Percentiles rank a stretch among this genome's conserved stretches.
These are phyloP conservation scores for Gandaritis pyraliata DNA, from an alignment of 2,888 invertebrate species.

Conservation along the genomic window DNA sequence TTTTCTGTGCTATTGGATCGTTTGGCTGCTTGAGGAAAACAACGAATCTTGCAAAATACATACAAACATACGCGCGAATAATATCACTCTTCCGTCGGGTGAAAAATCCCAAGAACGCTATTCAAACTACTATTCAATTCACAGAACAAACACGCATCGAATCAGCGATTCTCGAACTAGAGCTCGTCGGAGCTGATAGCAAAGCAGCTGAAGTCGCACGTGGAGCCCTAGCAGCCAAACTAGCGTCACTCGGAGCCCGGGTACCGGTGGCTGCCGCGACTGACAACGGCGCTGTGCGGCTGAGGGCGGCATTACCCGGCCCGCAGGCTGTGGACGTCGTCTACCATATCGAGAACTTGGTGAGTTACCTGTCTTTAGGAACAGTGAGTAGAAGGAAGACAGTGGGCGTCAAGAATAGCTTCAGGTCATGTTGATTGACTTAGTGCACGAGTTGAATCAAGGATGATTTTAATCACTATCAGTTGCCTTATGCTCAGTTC, in stretches of 20 bases:
- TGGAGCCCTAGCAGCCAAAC: conserved; percentile 61
- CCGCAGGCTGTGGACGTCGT: conserved; percentile 91
- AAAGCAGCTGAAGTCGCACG: conserved; percentile 79
- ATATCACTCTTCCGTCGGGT: too few species aligned
- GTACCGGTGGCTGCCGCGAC: conserved; percentile 61
- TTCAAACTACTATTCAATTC: too few species aligned
- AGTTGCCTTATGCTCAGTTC: too few species aligned
- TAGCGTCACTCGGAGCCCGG: conserved; percentile 63
- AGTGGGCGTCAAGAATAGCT: too few species aligned
- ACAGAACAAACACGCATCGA: conserved; percentile 89
- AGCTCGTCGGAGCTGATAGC: conserved; percentile 86
- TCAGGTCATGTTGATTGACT: too few species aligned
- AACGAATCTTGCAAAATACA: too few species aligned
- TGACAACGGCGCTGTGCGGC: conserved; percentile 81
- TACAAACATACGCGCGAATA: too few species aligned
- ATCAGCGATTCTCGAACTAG: conserved; percentile 89
- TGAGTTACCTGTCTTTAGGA: conserved; percentile 61
- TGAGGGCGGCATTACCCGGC: conserved; percentile 87
- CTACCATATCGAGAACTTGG: conserved; percentile 91
- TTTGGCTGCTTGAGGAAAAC: too few species aligned
- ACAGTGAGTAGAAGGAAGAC: background rate
- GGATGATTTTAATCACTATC: too few species aligned
- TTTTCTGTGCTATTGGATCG: too few species aligned
- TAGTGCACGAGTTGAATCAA: too few species aligned
- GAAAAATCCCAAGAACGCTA: too few species aligned